phyloP scores from a whole-genome alignment of 2,113 vertebrate species.

The Bos taurus region DNA sequence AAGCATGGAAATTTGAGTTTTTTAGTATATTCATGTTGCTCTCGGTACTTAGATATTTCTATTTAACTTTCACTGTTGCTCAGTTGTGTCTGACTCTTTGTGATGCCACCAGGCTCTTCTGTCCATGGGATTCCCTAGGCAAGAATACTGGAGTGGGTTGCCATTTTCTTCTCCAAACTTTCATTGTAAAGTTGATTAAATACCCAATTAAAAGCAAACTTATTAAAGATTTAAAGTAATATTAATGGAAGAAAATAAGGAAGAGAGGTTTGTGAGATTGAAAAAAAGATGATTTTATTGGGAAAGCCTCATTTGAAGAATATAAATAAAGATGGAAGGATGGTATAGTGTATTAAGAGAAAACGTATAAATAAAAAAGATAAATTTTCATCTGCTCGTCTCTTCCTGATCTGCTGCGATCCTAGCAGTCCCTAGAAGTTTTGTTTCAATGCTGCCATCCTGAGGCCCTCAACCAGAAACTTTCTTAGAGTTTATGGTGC shows the following conservation, averaged over 20 bases:
- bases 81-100: not conserved
- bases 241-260: not conserved
- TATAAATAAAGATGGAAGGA: not conserved
- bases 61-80: not conserved
- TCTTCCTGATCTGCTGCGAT: not conserved
- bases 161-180: not conserved
- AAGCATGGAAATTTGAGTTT: not conserved
- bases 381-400: not conserved
- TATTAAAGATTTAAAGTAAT: conserved; percentile 32
- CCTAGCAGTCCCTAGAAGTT: not conserved
- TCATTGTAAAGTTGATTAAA: conserved; percentile 21
- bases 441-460: not conserved
- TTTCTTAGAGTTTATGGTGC: not conserved
- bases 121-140: not conserved
- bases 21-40: not conserved
- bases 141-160: not conserved
- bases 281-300: conserved; percentile 6
- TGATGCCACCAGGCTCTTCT: not conserved
- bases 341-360: not conserved
- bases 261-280: not conserved
- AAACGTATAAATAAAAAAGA: not conserved
- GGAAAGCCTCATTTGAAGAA: conserved; percentile 7
- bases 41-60: not conserved
- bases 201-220: conserved; percentile 10
- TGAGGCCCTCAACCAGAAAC: not conserved